phyloP scores from a whole-genome alignment of 2,797 vertebrate genomes.

The Melanotaenia nigrans region DNA sequence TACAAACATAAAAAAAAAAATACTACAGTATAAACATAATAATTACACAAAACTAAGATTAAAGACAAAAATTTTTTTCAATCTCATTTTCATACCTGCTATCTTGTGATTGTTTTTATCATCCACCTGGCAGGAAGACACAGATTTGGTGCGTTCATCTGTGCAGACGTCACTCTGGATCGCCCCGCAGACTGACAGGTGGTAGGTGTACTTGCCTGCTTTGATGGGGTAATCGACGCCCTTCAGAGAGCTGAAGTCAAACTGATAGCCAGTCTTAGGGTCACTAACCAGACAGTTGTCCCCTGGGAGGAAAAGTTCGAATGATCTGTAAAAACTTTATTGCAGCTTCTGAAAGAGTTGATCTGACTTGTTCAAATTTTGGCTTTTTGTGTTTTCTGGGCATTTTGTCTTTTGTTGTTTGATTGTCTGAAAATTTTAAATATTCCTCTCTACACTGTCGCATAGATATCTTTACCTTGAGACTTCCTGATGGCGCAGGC shows the following conservation, averaged over 20 bases:
- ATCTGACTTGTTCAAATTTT: neutral
- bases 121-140: constrained; percentile 89
- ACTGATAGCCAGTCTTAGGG: constrained; percentile 86
- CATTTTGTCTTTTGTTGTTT: neutral
- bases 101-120: constrained; percentile 74
- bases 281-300: constrained; percentile 89
- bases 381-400: neutral
- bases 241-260: constrained; percentile 87
- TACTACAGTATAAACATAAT: neutral
- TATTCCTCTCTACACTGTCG: too few species aligned
- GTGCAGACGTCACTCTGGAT: constrained; percentile 78
- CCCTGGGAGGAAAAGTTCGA: constrained; percentile 73
- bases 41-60: neutral
- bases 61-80: neutral
- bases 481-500: constrained; percentile 89
- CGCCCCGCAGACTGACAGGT: constrained; percentile 88
- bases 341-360: neutral
- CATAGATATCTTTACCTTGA: constrained; percentile 71
- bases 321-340: neutral
- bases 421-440: too few species aligned
- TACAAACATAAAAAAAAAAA: too few species aligned
- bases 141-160: neutral
- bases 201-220: constrained; percentile 84
- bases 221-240: constrained; percentile 76
- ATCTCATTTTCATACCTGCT: constrained; percentile 80